Base-by-base conservation (phyloP, 2,797 vertebrate species). In the Chloroceryle inda region DNA sequence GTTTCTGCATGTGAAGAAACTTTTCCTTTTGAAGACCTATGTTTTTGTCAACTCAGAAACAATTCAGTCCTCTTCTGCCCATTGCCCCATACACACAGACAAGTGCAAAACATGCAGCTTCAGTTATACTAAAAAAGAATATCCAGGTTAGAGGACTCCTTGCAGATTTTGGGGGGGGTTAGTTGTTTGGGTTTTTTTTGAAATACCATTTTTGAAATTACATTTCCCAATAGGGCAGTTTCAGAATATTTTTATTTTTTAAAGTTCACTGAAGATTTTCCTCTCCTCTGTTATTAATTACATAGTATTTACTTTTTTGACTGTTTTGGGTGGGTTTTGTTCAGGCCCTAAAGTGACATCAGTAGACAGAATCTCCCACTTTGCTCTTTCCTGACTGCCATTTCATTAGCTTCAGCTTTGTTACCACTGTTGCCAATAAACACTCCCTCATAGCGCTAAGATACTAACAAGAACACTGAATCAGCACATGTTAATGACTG, bases 381-480 rank as follows among this genome's bases (percentile, higher is more conserved):
- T 68, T 22, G 10, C 7, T 69, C 10, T 44, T 66, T 80, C 40
- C 52, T 80, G 37, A 12, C 26, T 83, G 24, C 56, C 92, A 37
- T 29, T 71, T 52, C 23, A 18, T 22, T 74, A 63, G 21, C 31
- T 79, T 93, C 68, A 80, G 22, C 14, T 62, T 89, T 79, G 27
- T 58, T 91, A 55, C 19, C 47, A 27, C 33, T 76, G 23, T 53
- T 91, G 75, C n/a, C 29, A 67, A 35, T 33, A 63, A 75, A 44
- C 18, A 50, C 23, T 62, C 5, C 55, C 22, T 58, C 35, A 53
- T 5, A 38, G 10, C 31, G 22, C 40, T 74, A 59, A 85, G 44
- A n/a, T 50, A 84, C 15, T 58, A 62, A 71, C 38, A 37, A 77
- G 76, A 79, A 17, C n/a, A 64, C n/a, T 80, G 59, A 89, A 94